phyloP scores from a whole-genome alignment of 2,113 vertebrate species.

The Macaca mulatta region DNA sequence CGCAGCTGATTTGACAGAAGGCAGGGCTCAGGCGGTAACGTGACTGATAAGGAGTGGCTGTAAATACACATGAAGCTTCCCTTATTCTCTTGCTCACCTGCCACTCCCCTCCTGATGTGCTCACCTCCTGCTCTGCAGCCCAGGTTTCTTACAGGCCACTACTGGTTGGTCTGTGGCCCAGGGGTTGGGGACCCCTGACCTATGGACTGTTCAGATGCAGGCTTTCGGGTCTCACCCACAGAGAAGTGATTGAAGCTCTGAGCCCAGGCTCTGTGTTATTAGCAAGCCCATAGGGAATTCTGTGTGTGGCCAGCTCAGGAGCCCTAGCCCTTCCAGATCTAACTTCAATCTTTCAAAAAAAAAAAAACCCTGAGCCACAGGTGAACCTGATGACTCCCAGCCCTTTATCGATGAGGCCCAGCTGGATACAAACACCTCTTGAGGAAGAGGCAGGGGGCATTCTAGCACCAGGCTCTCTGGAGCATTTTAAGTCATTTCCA shows the following conservation, averaged over 20 bases:
- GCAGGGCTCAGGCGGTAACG: fast-evolving
- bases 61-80: no score
- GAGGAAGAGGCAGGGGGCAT: neutral
- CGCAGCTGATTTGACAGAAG: no score
- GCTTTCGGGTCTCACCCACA: neutral
- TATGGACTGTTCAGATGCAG: neutral
- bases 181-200: no score
- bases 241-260: neutral
- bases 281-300: neutral
- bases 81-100: no score
- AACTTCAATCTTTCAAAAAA: neutral
- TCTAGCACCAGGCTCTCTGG: neutral
- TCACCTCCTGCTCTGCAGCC: no score
- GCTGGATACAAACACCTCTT: neutral
- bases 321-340: neutral
- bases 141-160: no score
- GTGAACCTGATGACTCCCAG: neutral
- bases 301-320: neutral
- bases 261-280: neutral
- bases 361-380: neutral
- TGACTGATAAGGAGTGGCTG: no score
- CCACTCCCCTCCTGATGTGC: no score
- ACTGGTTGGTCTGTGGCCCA: no score
- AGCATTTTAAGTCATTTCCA: neutral
- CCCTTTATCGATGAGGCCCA: no score